These are phyloP conservation scores for Hedychridium roseum DNA, from an alignment of 2,888 invertebrate genomes.

Conservation along the genomic window DNA sequence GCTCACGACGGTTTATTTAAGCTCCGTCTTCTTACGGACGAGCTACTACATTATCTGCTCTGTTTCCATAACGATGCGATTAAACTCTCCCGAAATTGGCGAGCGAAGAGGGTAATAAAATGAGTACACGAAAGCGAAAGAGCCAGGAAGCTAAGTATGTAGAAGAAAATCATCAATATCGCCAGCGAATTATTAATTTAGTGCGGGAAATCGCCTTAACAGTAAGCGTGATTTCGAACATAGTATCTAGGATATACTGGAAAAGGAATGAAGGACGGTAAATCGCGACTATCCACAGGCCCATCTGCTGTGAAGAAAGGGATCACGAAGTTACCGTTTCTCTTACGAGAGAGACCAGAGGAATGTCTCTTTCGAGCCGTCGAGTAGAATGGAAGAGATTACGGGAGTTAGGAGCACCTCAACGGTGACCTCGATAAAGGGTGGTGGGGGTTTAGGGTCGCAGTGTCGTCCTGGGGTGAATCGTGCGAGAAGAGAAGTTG, in stretches of 20 bases:
- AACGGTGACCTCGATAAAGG: constrained; percentile 2
- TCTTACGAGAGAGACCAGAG: constrained; percentile 6
- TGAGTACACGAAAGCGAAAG: neutral
- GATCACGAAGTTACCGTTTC: constrained; percentile 5
- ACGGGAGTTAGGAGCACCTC: constrained; percentile 9
- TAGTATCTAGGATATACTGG: no score
- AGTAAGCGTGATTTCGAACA: no score
- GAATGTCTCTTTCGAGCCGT: constrained; percentile 6
- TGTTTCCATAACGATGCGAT: constrained; percentile 26
- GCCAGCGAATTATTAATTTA: no score
- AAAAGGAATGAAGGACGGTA: no score
- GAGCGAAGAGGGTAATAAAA: neutral
- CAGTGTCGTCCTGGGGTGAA: constrained; percentile 5
- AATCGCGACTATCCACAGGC: neutral
- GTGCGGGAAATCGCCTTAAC: no score
- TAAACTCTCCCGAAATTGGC: constrained; percentile 26
- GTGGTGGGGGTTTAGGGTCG: constrained; percentile 5
- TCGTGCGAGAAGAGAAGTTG: constrained; percentile 15
- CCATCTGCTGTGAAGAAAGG: neutral
- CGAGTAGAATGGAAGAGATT: constrained; percentile 10
- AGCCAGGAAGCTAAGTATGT: neutral
- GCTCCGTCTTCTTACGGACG: constrained; percentile 30
- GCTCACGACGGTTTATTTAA: constrained; percentile 37
- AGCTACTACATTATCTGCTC: constrained; percentile 18
- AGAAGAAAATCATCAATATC: neutral